A percentile compares a stretch with the other conserved stretches of the same genome.
Evolutionary conservation across 2,888 invertebrate genomes (phyloP).

Genomic region (Apamea crenata): DNA sequence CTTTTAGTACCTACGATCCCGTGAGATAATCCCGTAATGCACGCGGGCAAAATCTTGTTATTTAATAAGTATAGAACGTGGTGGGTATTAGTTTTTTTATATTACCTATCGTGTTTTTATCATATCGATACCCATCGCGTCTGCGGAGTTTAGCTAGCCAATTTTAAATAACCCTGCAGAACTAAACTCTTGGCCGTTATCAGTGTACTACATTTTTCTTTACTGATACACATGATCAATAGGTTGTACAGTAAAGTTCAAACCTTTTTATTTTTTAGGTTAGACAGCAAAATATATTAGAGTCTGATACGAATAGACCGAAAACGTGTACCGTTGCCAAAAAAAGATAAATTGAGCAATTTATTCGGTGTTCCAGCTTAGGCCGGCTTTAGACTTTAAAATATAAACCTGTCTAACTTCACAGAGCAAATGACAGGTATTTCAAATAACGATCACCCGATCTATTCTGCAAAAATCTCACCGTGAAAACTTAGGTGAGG

Average conservation of each 20-base stretch:
- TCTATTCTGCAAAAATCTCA: too few relatives aligned
- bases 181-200: neutral
- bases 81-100: too few relatives aligned
- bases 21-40: too few relatives aligned
- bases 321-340: constrained; percentile 66
- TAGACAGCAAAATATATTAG: constrained; percentile 64
- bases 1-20: too few relatives aligned
- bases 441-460: constrained; percentile 37
- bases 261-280: constrained; percentile 55
- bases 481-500: too few relatives aligned
- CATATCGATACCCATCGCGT: neutral
- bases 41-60: neutral
- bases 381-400: constrained; percentile 62
- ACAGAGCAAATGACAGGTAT: constrained; percentile 48
- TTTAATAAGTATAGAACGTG: neutral
- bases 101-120: neutral
- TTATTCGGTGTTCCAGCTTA: constrained; percentile 66
- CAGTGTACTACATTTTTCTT: neutral
- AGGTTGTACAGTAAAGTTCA: constrained; percentile 11
- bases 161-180: neutral
- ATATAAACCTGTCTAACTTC: constrained; percentile 63
- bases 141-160: neutral
- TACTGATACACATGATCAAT: constrained; percentile 12
- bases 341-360: constrained; percentile 71
- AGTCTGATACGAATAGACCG: constrained; percentile 63